Conservation (phyloP, 2,888 invertebrate species). For the Rhaphigaster nebulosa region DNA sequence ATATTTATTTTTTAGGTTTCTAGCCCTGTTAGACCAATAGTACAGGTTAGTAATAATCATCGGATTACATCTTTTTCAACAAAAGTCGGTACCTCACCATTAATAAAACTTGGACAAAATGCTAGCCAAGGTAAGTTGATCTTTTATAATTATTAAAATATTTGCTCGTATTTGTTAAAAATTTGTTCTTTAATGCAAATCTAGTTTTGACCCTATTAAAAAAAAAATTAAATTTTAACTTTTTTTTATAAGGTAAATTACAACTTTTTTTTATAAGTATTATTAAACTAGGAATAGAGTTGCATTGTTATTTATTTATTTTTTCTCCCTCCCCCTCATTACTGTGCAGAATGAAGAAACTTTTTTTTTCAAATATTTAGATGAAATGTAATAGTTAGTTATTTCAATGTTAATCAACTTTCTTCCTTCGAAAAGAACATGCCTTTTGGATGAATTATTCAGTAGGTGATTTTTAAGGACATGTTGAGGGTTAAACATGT, state of each 20-base stretch:
- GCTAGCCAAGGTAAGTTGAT: slow-evolving; percentile 59
- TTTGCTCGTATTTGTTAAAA: background rate
- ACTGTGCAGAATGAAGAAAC: no score
- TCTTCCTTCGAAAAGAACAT: background rate
- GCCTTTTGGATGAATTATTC: background rate
- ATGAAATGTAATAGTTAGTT: background rate
- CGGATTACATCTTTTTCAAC: slow-evolving; percentile 66
- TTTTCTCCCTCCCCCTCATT: no score
- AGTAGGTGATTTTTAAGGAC: background rate
- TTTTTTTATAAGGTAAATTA: no score
- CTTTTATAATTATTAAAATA: background rate
- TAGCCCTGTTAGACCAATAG: slow-evolving; percentile 60
- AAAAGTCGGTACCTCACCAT: slow-evolving; percentile 69
- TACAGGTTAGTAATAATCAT: slow-evolving; percentile 62
- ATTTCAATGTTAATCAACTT: background rate
- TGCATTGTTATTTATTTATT: no score
- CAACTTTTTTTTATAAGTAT: no score
- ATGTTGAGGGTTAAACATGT: background rate
- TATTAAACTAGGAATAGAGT: no score
- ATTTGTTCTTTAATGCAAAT: background rate
- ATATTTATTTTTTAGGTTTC: slow-evolving; percentile 29
- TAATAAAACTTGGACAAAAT: slow-evolving; percentile 67
- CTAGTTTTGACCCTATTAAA: background rate
- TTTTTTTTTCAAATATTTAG: no score
- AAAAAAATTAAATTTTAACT: no score